Evolutionary conservation across 2,888 invertebrate species (phyloP), one percentile per base, ranked within the genome.

Genomic region (Bugulina stolonifera): DNA sequence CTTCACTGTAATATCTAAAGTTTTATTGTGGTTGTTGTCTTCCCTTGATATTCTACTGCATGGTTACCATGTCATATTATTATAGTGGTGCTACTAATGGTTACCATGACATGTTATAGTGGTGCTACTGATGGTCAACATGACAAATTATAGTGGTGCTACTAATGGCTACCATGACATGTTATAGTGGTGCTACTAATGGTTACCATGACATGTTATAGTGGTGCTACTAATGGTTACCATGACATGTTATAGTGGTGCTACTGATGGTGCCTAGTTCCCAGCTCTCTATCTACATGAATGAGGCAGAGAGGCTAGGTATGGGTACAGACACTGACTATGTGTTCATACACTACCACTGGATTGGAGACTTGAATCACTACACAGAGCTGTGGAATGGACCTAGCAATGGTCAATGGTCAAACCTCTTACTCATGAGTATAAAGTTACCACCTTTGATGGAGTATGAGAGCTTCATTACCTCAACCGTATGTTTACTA

Each of bases 231-330:
- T 64, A 5, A 27, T 27, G 64, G 5, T 5, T 43, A 43, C 18
- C 18, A 43, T 18, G 5, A 43, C 18, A 43, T 27, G 10, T 23
- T 27, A 32, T 32, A 64, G 64, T 64, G 2, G 18, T 64, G 10
- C 32, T 64, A 27, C 32, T 64, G 29, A 64, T 64, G 64, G 64
- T 64, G 18, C 64, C 64, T 2, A 64, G 64, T n/a, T 2, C 27
- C 10, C 32, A 64, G n/a, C 64, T 64, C 2, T 64, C 64, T 2
- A 27, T 32, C 5, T 64, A 64, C 32, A 64, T 64, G 64, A 32
- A 64, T 64, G 32, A 64, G 64, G 64, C 64, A 2, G 32, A 3
- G 5, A 22, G n/a, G 32, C n/a, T 64, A 64, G 32, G 32, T 32
- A 25, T 25, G 14, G 34, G 32, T 5, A 32, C 22, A 29, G 43